These are phyloP conservation scores for Pongo abelii DNA, from an alignment of 2,113 vertebrate species.

Conservation along the genomic window DNA sequence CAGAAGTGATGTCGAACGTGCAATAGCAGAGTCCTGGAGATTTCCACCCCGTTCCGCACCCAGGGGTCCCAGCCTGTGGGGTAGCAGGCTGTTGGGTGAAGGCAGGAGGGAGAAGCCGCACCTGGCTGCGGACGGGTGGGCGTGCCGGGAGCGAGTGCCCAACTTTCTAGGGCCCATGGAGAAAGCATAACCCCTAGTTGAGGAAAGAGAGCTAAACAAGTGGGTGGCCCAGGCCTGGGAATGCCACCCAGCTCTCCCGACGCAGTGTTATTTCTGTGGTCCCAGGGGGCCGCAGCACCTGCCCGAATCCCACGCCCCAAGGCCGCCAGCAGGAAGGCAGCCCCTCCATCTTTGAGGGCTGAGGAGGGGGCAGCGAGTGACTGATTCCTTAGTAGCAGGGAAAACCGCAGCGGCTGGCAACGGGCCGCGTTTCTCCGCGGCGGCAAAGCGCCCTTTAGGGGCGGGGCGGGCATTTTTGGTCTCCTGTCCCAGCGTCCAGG, in stretches of 20 bases:
- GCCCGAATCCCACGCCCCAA: not conserved
- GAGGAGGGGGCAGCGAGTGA: not conserved
- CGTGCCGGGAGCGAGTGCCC: not conserved
- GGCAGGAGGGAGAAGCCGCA: not conserved
- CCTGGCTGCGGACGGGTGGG: not conserved
- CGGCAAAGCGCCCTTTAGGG: slow-evolving; percentile 10
- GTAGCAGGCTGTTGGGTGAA: not conserved
- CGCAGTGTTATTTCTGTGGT: not conserved
- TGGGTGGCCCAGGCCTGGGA: slow-evolving; percentile 55
- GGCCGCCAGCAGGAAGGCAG: slow-evolving; percentile 11
- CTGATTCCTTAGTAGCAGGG: not conserved
- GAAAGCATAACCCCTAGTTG: not conserved
- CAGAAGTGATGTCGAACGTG: not conserved
- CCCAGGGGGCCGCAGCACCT: not conserved
- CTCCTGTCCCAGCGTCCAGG: not conserved
- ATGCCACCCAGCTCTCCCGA: slow-evolving; percentile 12
- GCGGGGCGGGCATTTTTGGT: slow-evolving; percentile 36
- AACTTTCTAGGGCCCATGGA: not conserved
- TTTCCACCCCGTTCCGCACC: not conserved
- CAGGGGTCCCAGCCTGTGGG: not conserved
- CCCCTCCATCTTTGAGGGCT: not conserved
- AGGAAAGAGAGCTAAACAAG: not conserved
- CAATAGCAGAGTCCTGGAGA: not conserved
- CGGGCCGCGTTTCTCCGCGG: not conserved
- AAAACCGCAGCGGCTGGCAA: not conserved